Evolutionary conservation across 2,113 vertebrate genomes (phyloP).

Genomic region (Chiloscyllium plagiosum): DNA sequence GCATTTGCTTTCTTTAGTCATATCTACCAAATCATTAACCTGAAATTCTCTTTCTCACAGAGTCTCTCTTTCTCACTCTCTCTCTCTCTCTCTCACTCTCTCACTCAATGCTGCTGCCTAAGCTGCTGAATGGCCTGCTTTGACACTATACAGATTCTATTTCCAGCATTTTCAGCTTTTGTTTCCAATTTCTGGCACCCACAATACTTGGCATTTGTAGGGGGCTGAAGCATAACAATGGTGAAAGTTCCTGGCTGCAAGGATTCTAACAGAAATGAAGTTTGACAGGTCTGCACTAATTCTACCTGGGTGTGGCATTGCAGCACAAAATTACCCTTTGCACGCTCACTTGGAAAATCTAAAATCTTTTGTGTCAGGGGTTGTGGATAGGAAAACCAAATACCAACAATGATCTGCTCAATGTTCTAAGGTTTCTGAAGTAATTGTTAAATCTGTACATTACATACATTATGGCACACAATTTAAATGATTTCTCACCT

Average conservation of each 20-base stretch:
- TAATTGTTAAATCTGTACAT: neutral
- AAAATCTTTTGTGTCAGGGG: neutral
- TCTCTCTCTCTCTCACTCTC: no score
- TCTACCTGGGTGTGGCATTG: neutral
- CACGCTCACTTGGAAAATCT: neutral
- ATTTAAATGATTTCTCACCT: neutral
- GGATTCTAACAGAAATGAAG: slow-evolving; percentile 8
- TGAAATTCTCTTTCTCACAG: no score
- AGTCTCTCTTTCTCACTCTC: no score
- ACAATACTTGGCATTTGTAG: neutral
- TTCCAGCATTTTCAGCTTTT: no score
- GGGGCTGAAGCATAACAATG: neutral
- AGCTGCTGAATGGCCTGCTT: no score
- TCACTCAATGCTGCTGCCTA: no score
- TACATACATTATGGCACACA: neutral
- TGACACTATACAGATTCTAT: no score
- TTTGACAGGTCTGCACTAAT: neutral
- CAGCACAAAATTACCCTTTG: neutral
- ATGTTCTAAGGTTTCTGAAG: neutral
- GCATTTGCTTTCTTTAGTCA: no score
- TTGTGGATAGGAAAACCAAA: neutral
- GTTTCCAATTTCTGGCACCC: no score
- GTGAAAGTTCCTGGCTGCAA: neutral
- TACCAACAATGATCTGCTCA: neutral
- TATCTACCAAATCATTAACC: no score